Evolutionary conservation across 2,797 vertebrate genomes (phyloP).

Genomic region (Pachyuromys duprasi): DNA sequence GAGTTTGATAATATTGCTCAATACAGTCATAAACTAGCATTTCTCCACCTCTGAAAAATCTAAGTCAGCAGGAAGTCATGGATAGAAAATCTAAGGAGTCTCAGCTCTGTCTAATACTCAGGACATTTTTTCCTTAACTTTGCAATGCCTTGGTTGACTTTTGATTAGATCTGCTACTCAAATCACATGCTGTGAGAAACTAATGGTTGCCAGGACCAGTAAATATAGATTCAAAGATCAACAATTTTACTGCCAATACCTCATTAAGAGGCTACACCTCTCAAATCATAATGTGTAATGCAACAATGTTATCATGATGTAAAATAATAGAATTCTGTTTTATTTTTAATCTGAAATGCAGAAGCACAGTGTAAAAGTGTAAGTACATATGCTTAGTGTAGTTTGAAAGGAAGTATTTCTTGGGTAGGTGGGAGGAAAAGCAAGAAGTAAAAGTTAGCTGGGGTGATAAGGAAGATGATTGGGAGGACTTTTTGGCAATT

Average conservation of each 20-base stretch:
- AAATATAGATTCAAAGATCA: not conserved
- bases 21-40: slow-evolving; percentile 47
- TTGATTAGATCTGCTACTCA: slow-evolving; percentile 53
- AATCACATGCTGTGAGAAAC: not conserved
- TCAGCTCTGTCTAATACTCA: slow-evolving; percentile 1
- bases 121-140: slow-evolving; percentile 20
- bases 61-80: not conserved
- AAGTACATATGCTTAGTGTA: not conserved
- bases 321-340: slow-evolving; percentile 27
- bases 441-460: not conserved
- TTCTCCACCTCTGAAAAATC: slow-evolving; percentile 28
- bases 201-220: not conserved
- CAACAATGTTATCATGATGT: not conserved
- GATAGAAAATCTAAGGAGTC: slow-evolving; percentile 61
- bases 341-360: slow-evolving; percentile 13
- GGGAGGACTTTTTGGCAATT: not conserved
- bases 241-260: not conserved
- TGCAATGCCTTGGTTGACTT: not conserved
- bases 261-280: not conserved
- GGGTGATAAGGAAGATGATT: not conserved
- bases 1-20: not conserved
- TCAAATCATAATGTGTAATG: not conserved
- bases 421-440: not conserved
- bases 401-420: not conserved
- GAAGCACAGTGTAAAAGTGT: not conserved